A percentile compares a stretch with the other conserved stretches of the same genome.
Evolutionary conservation across 2,113 vertebrate genomes (phyloP).

Genomic region (Seriola rivoliana): DNA sequence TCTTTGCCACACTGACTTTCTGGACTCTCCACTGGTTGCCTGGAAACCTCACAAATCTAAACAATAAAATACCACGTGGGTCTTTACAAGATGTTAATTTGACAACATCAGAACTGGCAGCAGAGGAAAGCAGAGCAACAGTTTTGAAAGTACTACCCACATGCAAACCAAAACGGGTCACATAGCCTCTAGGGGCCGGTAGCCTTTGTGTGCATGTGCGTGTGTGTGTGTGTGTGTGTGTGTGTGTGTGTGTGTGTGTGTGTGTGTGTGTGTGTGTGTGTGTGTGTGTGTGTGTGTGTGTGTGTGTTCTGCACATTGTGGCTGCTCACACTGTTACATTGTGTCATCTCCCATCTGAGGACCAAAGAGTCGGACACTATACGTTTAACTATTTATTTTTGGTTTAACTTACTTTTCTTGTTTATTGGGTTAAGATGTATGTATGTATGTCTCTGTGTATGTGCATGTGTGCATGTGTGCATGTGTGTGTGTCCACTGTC

Average conservation of each 20-base stretch:
- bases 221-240: not conserved
- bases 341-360: not conserved
- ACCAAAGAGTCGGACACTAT: not conserved
- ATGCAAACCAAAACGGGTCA: slow-evolving; percentile 7
- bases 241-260: not conserved
- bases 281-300: not conserved
- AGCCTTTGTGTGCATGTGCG: not conserved
- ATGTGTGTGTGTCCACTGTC: slow-evolving; percentile 24
- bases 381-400: not conserved
- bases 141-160: slow-evolving; percentile 3
- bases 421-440: not conserved
- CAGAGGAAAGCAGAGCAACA: not conserved
- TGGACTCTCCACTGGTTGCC: not conserved
- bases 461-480: not conserved
- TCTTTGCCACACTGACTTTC: not conserved
- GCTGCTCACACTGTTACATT: not conserved
- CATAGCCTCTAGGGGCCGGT: not conserved
- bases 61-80: not conserved
- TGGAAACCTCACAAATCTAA: not conserved
- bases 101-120: not conserved
- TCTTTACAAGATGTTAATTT: not conserved
- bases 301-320: not conserved
- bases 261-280: not conserved
- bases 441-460: no score
- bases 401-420: not conserved